Conservation (phyloP, 2,113 vertebrate genomes). For the Puntigrus tetrazona region DNA sequence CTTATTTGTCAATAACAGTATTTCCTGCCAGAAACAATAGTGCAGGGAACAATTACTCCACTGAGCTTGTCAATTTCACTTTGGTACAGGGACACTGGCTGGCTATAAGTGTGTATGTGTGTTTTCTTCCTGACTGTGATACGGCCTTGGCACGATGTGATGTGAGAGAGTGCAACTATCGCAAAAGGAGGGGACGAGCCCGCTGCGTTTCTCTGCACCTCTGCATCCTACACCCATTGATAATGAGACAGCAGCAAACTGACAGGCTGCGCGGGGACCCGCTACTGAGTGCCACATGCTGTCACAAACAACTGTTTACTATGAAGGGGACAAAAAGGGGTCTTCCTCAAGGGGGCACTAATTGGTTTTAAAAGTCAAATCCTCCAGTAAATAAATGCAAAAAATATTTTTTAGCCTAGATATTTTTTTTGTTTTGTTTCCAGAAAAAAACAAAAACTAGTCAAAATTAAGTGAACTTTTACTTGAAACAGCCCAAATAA, state of each 20-base stretch:
- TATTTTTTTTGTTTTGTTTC: no score
- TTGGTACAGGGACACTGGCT: constrained; percentile 55
- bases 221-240: constrained; percentile 61
- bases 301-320: not conserved
- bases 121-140: not conserved
- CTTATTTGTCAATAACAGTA: constrained; percentile 76
- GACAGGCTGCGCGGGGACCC: constrained; percentile 63
- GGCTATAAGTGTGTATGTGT: not conserved
- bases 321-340: not conserved
- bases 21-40: constrained; percentile 78
- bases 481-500: no score
- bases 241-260: constrained; percentile 74
- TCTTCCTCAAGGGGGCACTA: not conserved
- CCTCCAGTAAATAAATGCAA: no score
- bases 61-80: constrained; percentile 74
- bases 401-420: no score
- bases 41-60: constrained; percentile 75
- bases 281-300: constrained; percentile 15
- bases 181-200: constrained; percentile 13
- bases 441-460: no score
- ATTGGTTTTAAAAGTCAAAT: not conserved
- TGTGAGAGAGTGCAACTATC: constrained; percentile 50
- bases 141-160: constrained; percentile 58
- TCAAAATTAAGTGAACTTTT: no score
- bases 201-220: constrained; percentile 68